Percentiles rank a stretch among this genome's conserved stretches.
These are phyloP conservation scores for Pitangus sulphuratus DNA, from an alignment of 2,797 vertebrate genomes.

Conservation along the genomic window DNA sequence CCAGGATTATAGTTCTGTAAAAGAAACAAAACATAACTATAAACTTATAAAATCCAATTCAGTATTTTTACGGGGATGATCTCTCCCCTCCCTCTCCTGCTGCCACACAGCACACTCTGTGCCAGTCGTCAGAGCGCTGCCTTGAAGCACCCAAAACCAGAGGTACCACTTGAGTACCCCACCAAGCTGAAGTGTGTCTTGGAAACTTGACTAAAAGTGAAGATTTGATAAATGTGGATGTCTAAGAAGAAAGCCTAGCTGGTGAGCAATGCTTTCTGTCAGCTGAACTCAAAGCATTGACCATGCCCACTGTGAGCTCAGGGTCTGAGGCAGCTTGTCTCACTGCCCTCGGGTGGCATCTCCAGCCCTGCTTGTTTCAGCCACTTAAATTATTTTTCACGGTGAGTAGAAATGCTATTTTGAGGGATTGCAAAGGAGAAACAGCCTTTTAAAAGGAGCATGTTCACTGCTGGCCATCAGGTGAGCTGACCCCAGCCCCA, in stretches of 20 bases:
- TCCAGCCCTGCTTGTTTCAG: not conserved
- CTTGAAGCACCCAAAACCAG: not conserved
- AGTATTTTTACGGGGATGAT: not conserved
- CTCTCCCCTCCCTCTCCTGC: slow-evolving; percentile 2
- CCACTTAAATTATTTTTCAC: not conserved
- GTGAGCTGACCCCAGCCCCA: not conserved
- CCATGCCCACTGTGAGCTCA: not conserved
- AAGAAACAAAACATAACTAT: slow-evolving; percentile 64
- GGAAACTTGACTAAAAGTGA: not conserved
- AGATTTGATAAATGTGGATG: not conserved
- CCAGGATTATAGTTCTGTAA: slow-evolving; percentile 65
- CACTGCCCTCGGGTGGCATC: not conserved
- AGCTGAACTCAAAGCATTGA: not conserved
- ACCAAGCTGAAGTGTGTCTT: not conserved
- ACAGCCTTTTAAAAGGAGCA: not conserved
- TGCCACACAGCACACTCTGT: not conserved
- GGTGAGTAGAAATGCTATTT: not conserved
- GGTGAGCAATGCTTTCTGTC: fast-evolving
- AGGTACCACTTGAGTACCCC: not conserved
- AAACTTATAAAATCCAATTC: slow-evolving; percentile 66
- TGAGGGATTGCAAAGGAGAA: not conserved
- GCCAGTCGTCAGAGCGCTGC: fast-evolving
- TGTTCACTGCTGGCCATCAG: not conserved
- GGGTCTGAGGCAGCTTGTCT: fast-evolving
- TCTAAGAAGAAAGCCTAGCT: not conserved